Evolutionary conservation across 1,140 invertebrate genomes (phyloP), one percentile per base, ranked within the genome.

Genomic region (Leptoteleia sp.): DNA sequence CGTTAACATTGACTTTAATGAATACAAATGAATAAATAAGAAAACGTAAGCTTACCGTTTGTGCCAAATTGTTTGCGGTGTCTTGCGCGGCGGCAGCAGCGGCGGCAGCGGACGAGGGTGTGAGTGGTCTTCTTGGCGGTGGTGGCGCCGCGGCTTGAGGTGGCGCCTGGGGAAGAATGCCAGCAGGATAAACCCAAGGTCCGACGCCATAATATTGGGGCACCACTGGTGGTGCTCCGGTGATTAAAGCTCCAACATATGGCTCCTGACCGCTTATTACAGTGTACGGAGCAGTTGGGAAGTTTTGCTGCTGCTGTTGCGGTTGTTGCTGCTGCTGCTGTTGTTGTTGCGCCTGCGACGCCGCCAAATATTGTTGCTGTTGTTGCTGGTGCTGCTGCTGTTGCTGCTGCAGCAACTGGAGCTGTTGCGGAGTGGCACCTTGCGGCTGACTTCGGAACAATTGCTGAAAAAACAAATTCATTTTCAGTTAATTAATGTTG

Each of bases 121-220:
- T 94, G 25, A 94, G 91, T 19, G 94, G 94, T 83, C 93, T 90
- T 50, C 93, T 90, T 33, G 93, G 94, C 70, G 92, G 91, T 88
- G 90, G 87, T 31, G 89, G 88, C 67, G 90, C 86, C 77, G 92
- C 87, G 84, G 91, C 89, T 75, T 90, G 92, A 47, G 91, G 91
- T 16, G 89, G 93, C 89, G 82, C 92, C 82, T 95, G 94, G 43
- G 94, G 94, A 76, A 94, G 91, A 68, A 94, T 89, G 62, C 94
- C 92, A 78, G 93, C 94, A 19, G 95, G 94, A 87, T 95, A 95
- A 73, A 96, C 93, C 94, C 94, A 96, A 17, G 94, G 94, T 12
- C 92, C 93, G 67, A 94, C 93, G 50, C 93, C 94, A 89, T 95
- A 96, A 88, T 95, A 96, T 76, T 94, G 94, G 25, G 94, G 94